These are phyloP conservation scores for Falco naumanni DNA, from an alignment of 2,797 vertebrate species.

Conservation along the genomic window DNA sequence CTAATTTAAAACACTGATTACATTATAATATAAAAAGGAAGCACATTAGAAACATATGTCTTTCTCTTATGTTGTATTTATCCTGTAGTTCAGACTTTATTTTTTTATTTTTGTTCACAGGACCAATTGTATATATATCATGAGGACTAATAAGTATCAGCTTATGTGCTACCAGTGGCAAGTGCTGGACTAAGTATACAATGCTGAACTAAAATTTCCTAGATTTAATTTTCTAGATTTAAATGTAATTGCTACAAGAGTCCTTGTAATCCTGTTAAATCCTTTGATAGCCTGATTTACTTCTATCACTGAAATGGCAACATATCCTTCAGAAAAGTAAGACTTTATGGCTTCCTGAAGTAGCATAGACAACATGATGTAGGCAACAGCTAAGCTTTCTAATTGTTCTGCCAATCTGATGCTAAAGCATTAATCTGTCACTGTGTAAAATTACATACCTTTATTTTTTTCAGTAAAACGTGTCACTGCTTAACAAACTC, in stretches of 20 bases:
- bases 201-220: constrained; percentile 65
- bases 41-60: neutral
- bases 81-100: neutral
- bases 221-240: constrained; percentile 77
- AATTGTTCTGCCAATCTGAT: constrained; percentile 75
- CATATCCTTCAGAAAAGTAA: constrained; percentile 50
- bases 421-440: constrained; percentile 76
- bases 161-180: neutral
- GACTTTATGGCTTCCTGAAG: constrained; percentile 71
- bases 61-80: neutral
- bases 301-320: constrained; percentile 68
- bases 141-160: neutral
- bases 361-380: constrained; percentile 70
- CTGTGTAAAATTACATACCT: constrained; percentile 75
- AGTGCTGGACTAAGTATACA: neutral
- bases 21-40: neutral
- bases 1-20: neutral
- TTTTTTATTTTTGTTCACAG: neutral
- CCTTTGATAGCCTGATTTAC: constrained; percentile 73
- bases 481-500: constrained; percentile 76
- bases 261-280: constrained; percentile 73
- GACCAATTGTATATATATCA: neutral
- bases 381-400: constrained; percentile 72
- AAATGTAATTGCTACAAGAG: constrained; percentile 69
- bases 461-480: constrained; percentile 66